Conservation (phyloP, 2,888 invertebrate species). For the Heliothis peltigera region DNA sequence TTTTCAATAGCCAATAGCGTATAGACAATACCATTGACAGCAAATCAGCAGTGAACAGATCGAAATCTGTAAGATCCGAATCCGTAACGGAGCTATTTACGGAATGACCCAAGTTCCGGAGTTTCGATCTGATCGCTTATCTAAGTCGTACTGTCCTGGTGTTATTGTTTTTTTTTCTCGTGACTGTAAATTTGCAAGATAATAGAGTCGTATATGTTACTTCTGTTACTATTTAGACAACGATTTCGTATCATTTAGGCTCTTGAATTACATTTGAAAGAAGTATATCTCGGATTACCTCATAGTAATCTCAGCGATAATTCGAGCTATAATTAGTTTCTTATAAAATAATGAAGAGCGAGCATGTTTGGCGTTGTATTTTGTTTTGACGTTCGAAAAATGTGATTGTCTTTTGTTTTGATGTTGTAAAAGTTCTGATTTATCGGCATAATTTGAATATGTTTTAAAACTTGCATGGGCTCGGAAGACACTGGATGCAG, state of each 20-base stretch:
- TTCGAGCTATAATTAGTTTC: no score
- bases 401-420: no score
- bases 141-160: slow-evolving; percentile 36
- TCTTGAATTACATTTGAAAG: not conserved
- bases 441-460: no score
- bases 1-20: slow-evolving; percentile 40
- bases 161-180: slow-evolving; percentile 39
- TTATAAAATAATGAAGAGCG: no score
- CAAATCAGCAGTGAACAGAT: slow-evolving; percentile 31
- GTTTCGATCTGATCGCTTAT: slow-evolving; percentile 45
- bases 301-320: no score
- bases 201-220: slow-evolving; percentile 14
- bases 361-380: no score
- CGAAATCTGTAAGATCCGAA: slow-evolving; percentile 19
- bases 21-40: slow-evolving; percentile 45
- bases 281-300: no score
- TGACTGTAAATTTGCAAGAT: slow-evolving; percentile 23
- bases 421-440: no score
- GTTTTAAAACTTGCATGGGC: no score
- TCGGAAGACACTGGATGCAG: no score
- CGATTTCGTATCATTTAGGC: not conserved
- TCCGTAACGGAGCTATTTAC: slow-evolving; percentile 35
- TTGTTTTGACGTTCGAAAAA: no score
- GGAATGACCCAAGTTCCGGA: slow-evolving; percentile 44
- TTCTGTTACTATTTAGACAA: not conserved